Base-by-base conservation (phyloP, 2,113 vertebrate genomes). In the Corythornis vintsioides region DNA sequence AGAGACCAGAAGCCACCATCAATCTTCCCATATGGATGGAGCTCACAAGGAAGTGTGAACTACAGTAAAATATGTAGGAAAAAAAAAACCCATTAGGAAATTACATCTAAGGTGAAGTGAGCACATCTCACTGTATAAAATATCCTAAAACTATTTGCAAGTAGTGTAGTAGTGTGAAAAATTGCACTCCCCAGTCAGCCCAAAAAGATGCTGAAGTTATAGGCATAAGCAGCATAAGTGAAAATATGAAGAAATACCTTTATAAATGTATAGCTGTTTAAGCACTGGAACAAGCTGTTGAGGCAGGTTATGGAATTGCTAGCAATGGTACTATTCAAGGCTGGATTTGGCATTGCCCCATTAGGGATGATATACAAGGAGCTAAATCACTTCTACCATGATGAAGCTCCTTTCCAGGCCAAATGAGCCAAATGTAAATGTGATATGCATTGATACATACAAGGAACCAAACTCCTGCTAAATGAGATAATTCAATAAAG, bases 361-460 rank as follows among this genome's bases (percentile, higher is more conserved):
- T 92, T 96, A 95, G 83, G 70, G 63, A 84, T 95, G 79, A 95
- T 85, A 29, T 82, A 95, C 31, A 0, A 31, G 33, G 40, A 91
- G 43, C 40, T 93, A 95, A 90, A 86, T 84, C 15, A 86, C 82
- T 96, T 94, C 83, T 94, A 70, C 90, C 66, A 38, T 22, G 63
- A 84, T 85, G 63, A 66, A 93, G 63, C 65, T 83, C 67, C 70
- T 83, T 95, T 84, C 88, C 66, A 82, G 77, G 22, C 85, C 65
- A 83, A 85, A 95, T 80, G 64, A 95, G 65, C 60, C 61, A 79
- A 33, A 88, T 38, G 63, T 80, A 86, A 94, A 86, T 92, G 87
- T 55, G 88, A 72, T 72, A 50, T 93, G 77, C 86, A 80, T 80
- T 0, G 1, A 75, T 75, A 93, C 38, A 57, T 76, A 72, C 24